Conservation (phyloP, 2,113 vertebrate species). For the Poeciliopsis retropinna region DNA sequence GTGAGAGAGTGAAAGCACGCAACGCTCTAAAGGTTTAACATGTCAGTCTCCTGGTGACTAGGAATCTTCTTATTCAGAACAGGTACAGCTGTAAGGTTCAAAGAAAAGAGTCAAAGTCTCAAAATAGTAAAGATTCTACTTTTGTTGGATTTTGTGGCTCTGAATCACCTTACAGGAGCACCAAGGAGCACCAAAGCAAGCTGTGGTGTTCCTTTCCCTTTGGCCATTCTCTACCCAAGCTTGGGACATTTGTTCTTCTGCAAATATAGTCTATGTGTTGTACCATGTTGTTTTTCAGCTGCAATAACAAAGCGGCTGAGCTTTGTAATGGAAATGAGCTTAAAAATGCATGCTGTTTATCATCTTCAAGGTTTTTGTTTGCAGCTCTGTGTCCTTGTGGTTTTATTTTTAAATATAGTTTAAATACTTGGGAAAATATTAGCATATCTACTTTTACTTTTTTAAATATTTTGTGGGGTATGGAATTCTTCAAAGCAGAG, state of each 20-base stretch:
- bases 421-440: conserved; percentile 42
- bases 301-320: conserved; percentile 33
- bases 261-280: conserved; percentile 35
- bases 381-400: conserved; percentile 48
- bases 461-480: conserved; percentile 28
- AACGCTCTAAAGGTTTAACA: conserved; percentile 36
- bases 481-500: conserved; percentile 4
- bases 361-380: conserved; percentile 52
- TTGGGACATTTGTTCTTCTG: conserved; percentile 28
- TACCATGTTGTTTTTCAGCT: conserved; percentile 22
- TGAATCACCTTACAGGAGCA: too few relatives aligned
- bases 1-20: conserved; percentile 33
- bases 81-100: conserved; percentile 38
- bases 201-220: neutral
- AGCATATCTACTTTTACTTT: conserved; percentile 33
- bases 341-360: conserved; percentile 25
- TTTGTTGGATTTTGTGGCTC: conserved; percentile 11
- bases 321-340: conserved; percentile 57
- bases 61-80: conserved; percentile 19
- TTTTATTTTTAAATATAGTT: conserved; percentile 46
- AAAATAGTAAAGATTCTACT: neutral
- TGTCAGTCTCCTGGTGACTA: conserved; percentile 34
- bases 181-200: too few relatives aligned
- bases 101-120: conserved; percentile 22
- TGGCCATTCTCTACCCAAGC: conserved; percentile 3